Evolutionary conservation across 2,113 vertebrate genomes (phyloP).

Genomic region (Sciurus niger): DNA sequence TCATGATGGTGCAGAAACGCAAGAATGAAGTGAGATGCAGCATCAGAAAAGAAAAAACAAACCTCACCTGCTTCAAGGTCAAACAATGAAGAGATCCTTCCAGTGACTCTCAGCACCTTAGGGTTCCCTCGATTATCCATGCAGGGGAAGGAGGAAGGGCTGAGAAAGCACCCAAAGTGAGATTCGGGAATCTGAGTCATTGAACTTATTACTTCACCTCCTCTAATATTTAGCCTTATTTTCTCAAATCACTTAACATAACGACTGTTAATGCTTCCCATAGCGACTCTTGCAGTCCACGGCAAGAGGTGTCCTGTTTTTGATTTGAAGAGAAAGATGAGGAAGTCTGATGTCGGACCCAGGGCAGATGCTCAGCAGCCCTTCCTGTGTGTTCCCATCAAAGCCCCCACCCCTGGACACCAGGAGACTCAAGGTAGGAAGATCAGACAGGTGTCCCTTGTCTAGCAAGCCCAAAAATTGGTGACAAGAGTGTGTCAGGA

Average conservation of each 20-base stretch:
- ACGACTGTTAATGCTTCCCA: background rate
- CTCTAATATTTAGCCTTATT: background rate
- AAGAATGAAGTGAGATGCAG: background rate
- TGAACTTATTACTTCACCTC: background rate
- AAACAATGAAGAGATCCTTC: background rate
- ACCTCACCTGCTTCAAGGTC: background rate
- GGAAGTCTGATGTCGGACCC: background rate
- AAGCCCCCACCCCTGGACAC: fast-evolving
- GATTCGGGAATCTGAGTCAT: background rate
- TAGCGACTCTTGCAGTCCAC: background rate
- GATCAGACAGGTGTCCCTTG: no score
- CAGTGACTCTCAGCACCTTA: background rate
- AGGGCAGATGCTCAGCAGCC: fast-evolving
- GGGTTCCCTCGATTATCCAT: background rate
- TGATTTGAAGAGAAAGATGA: background rate
- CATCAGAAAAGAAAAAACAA: background rate
- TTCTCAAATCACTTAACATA: conserved; percentile 33
- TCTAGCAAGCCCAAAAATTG: background rate
- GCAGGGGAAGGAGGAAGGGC: no score
- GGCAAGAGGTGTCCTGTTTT: background rate
- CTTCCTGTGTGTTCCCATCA: fast-evolving
- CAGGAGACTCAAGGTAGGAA: background rate
- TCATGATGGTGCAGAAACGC: background rate
- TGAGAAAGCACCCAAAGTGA: background rate
- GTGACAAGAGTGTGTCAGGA: fast-evolving